phyloP scores from a whole-genome alignment of 2,888 invertebrate genomes.

The Erpobdella octoculata region DNA sequence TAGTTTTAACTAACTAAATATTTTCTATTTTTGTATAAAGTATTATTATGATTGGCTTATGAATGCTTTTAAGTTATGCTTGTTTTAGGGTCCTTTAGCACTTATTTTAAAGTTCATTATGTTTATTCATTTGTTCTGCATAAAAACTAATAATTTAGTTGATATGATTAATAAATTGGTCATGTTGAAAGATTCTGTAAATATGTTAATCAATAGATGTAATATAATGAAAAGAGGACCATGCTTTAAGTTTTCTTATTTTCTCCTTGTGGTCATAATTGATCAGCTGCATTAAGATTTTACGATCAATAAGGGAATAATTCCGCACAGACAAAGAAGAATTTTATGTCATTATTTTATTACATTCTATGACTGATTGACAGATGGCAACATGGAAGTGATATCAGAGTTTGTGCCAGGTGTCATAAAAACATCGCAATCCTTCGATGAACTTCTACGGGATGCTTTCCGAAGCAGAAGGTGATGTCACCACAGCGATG shows the following conservation, averaged over 20 bases:
- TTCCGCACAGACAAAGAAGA: background rate
- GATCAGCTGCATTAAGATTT: no score
- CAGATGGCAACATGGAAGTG: slow-evolving; percentile 48
- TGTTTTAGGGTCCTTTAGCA: background rate
- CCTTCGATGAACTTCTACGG: slow-evolving; percentile 23
- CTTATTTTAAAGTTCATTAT: background rate
- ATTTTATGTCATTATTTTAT: background rate
- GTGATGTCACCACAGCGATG: no score
- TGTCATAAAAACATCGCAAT: background rate
- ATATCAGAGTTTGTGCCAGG: slow-evolving; percentile 44
- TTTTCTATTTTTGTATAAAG: background rate
- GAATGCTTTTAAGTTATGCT: background rate
- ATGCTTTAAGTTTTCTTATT: no score
- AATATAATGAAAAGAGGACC: no score
- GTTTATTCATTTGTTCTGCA: no score
- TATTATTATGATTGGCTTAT: background rate
- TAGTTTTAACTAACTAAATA: background rate
- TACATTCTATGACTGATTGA: slow-evolving; percentile 20
- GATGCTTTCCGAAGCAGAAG: background rate
- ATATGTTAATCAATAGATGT: no score
- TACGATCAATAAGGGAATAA: no score
- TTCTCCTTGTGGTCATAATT: no score
- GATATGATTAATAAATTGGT: no score
- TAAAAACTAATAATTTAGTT: no score
- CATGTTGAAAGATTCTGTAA: no score